Evolutionary conservation across 2,888 invertebrate species (phyloP).

Genomic region (Polydrusus cervinus): DNA sequence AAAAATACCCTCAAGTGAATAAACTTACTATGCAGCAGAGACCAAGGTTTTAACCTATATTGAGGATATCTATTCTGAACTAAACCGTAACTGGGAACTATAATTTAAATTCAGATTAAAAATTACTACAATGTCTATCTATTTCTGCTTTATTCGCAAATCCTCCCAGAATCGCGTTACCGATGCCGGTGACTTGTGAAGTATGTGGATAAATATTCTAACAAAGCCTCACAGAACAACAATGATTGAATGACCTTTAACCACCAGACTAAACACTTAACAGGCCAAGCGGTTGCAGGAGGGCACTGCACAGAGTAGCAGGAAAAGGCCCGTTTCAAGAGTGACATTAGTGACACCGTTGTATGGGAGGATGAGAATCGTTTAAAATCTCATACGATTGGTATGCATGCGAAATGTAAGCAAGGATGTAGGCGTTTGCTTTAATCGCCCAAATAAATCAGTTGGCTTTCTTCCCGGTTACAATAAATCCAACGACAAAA

Average conservation of each 20-base stretch:
- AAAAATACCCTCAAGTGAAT: no score
- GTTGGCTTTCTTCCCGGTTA: constrained; percentile 36
- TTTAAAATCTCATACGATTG: constrained; percentile 50
- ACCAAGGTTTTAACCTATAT: no score
- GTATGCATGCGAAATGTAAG: constrained; percentile 45
- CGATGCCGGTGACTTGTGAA: neutral
- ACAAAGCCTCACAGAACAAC: constrained; percentile 1
- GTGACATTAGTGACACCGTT: constrained; percentile 54
- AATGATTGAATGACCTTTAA: constrained; percentile 14
- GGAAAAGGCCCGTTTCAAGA: constrained; percentile 48
- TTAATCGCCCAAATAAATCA: constrained; percentile 41
- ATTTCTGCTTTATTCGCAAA: no score
- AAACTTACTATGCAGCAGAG: no score
- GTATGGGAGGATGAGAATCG: constrained; percentile 51
- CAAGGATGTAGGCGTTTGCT: constrained; percentile 35
- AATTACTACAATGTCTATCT: neutral
- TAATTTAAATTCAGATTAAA: no score
- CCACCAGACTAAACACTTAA: constrained; percentile 30
- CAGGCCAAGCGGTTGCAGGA: constrained; percentile 27
- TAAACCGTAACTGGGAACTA: no score
- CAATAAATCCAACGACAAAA: constrained; percentile 34
- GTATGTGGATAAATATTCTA: neutral
- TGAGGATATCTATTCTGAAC: no score
- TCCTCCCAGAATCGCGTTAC: neutral
- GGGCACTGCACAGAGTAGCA: constrained; percentile 36